Base-by-base conservation (phyloP, 2,888 invertebrate species). In the Agrochola lychnidis region DNA sequence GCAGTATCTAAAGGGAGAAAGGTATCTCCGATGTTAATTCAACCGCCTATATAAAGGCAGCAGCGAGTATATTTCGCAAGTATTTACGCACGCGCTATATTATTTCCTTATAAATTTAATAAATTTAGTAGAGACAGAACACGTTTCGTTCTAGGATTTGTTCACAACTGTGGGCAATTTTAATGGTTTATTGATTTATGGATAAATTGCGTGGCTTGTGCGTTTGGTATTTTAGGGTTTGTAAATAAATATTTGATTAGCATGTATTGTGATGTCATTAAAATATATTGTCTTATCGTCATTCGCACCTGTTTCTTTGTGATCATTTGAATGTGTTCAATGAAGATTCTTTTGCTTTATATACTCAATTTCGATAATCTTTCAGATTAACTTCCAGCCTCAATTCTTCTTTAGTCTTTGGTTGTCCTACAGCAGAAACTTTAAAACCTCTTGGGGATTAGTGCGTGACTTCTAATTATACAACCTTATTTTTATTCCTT, bases 71-170 rank as follows among this genome's bases (percentile, higher is more conserved):
- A 76, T 83, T 85, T 83, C 76, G 59, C 63, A 81, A 85, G 51
- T 42, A 67, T 70, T 64, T 73, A 82, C 67, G 76, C 85, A 83
- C 68, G 71, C 57, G 56, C 80, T 56, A 48, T 71, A 82, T 73
- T 78, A 78, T 70, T 78, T 84, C 75, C 83, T 82, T 83, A 81
- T 70, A 71, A 70, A 73, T 85, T 85, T 84, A 70, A 63, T 84
- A 73, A 51, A 73, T 82, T 69, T 64, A 57, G 62, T 66, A 42
- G 61, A 70, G 61, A 70, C 71, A 62, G 75, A 78, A 78, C 78
- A 78, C 75, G 78, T 86, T 84, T 78, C 16, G 40, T 36, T 56
- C 42, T 53, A 45, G 61, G 68, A 66, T 64, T 82, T 59, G 82
- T 36, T 30, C 66, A 77, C 66, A 70, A 74, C 40, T 71, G 61